Percentiles rank a stretch among this genome's conserved stretches.
These are phyloP conservation scores for Drosophila lacteicornis DNA, from an alignment of 1,140 invertebrate genomes.

Conservation along the genomic window DNA sequence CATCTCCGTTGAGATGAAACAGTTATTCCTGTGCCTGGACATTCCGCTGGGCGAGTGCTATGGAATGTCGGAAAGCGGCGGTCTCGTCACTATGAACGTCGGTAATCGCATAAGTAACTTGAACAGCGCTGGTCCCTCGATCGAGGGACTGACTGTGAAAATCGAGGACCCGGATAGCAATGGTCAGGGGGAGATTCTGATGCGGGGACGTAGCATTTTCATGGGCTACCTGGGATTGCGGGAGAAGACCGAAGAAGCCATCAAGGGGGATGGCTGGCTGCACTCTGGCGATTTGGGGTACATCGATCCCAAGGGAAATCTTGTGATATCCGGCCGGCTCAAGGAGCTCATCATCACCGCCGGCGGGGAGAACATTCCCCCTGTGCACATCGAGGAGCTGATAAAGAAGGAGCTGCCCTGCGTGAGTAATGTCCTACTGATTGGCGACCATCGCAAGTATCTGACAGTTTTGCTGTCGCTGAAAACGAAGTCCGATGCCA, in stretches of 20 bases:
- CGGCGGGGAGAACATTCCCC: conserved; percentile 96
- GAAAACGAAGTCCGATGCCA: conserved; percentile 87
- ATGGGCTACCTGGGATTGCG: conserved; percentile 94
- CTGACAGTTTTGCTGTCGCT: conserved; percentile 93
- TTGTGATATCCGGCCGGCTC: conserved; percentile 93
- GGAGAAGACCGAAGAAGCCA: conserved; percentile 90
- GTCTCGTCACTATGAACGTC: conserved; percentile 88
- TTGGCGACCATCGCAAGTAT: conserved; percentile 95
- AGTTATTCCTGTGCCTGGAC: conserved; percentile 94
- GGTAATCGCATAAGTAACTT: conserved; percentile 86
- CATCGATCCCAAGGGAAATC: conserved; percentile 89
- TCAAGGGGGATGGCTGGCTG: conserved; percentile 91
- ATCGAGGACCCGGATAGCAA: conserved; percentile 88
- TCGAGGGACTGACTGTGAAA: conserved; percentile 89
- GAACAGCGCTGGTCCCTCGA: conserved; percentile 88
- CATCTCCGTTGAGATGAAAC: conserved; percentile 91
- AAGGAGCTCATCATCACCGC: conserved; percentile 96
- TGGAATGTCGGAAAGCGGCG: conserved; percentile 94
- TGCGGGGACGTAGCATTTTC: conserved; percentile 92
- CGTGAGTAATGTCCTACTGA: conserved; percentile 92
- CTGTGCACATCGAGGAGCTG: conserved; percentile 93
- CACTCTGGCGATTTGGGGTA: conserved; percentile 94
- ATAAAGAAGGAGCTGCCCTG: conserved; percentile 91
- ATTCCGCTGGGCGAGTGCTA: conserved; percentile 92
- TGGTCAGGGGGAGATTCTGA: conserved; percentile 92